These are phyloP conservation scores for Semnornis frantzii DNA, from an alignment of 2,113 vertebrate genomes.

Conservation along the genomic window DNA sequence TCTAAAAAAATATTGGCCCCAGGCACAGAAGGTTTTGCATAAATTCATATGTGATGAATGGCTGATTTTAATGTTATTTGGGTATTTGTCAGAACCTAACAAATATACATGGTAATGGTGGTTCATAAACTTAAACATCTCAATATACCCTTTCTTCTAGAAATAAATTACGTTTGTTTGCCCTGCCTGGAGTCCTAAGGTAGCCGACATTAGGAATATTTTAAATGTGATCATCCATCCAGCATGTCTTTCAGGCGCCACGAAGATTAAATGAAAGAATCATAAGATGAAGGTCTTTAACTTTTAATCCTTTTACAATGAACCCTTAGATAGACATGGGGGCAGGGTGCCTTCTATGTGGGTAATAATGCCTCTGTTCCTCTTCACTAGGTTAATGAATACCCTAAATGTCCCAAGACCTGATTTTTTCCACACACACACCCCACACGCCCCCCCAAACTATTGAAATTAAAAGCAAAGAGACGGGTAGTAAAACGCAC, in stretches of 20 bases:
- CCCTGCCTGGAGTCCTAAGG: conserved; percentile 85
- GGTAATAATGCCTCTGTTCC: conserved; percentile 84
- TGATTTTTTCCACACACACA: not conserved
- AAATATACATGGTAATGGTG: conserved; percentile 79
- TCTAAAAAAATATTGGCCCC: conserved; percentile 84
- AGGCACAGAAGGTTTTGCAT: conserved; percentile 81
- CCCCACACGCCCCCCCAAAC: conserved; percentile 4
- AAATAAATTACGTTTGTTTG: conserved; percentile 86
- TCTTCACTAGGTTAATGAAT: conserved; percentile 83
- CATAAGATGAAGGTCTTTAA: conserved; percentile 93
- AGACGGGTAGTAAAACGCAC: conserved; percentile 58
- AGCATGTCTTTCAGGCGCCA: conserved; percentile 92
- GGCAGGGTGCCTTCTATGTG: conserved; percentile 84
- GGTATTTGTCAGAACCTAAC: conserved; percentile 83
- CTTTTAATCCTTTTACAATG: conserved; percentile 96
- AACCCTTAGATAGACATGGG: conserved; percentile 88
- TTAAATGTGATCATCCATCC: conserved; percentile 90
- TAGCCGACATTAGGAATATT: conserved; percentile 89
- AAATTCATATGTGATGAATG: conserved; percentile 85
- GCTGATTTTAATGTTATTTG: conserved; percentile 85
- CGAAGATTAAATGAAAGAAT: conserved; percentile 93
- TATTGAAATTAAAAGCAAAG: conserved; percentile 76
- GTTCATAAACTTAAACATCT: conserved; percentile 83
- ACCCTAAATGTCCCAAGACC: conserved; percentile 74
- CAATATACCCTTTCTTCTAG: conserved; percentile 85